These are phyloP conservation scores for Drosophila hawaiiensis DNA, from an alignment of 2,888 invertebrate genomes.

Conservation along the genomic window DNA sequence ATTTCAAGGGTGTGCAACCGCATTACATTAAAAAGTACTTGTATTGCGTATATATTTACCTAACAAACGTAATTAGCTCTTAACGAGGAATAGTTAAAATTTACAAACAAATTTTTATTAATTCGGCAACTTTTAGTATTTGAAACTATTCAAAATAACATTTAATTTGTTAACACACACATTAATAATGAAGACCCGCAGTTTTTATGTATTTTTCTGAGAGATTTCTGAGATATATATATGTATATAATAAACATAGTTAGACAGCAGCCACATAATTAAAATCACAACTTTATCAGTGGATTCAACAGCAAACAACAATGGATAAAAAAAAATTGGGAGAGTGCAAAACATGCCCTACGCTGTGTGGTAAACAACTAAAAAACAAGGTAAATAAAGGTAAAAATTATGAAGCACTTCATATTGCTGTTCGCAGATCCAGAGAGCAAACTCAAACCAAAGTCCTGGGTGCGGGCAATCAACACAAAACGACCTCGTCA, in stretches of 20 bases:
- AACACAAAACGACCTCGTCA: constrained; percentile 81
- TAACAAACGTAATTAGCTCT: background rate
- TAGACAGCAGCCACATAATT: constrained; percentile 61
- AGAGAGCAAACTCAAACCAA: constrained; percentile 66
- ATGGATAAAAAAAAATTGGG: constrained; percentile 29
- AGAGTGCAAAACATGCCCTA: constrained; percentile 50
- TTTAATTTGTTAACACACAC: background rate
- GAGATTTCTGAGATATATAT: constrained; percentile 29
- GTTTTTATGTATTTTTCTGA: constrained; percentile 25
- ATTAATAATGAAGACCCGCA: constrained; percentile 9
- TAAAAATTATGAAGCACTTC: constrained; percentile 79
- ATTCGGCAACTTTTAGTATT: background rate
- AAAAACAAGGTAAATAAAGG: constrained; percentile 74
- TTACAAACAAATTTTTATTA: background rate
- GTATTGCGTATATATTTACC: background rate
- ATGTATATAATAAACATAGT: constrained; percentile 35
- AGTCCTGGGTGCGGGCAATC: constrained; percentile 67
- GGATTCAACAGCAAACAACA: constrained; percentile 45
- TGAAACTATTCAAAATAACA: background rate
- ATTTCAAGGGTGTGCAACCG: background rate
- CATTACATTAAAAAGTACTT: background rate
- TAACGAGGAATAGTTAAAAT: background rate
- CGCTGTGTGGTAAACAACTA: constrained; percentile 59
- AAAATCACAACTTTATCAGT: constrained; percentile 70
- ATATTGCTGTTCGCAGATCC: constrained; percentile 58